Base-by-base conservation (phyloP, 2,888 invertebrate species). In the Trissolcus japonicus region DNA sequence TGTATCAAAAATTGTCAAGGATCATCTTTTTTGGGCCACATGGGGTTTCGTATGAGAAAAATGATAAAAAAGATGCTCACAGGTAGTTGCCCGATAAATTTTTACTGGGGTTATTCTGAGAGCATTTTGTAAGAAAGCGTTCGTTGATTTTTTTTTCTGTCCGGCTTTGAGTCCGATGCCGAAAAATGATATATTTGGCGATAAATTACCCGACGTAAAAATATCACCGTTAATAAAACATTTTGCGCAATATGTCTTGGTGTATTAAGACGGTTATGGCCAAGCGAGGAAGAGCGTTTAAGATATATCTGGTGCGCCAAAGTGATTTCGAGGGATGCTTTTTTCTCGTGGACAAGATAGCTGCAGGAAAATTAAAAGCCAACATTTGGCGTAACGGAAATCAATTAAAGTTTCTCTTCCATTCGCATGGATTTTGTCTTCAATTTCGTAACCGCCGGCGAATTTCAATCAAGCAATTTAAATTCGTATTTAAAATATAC, bases 351-450 rank as follows among this genome's bases (percentile, higher is more conserved):
- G 46, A 63, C 51, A 55, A n/a, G 74, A 66, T 71, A 66, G 62
- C 74, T 59, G 51, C 17, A 46, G 51, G 61, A 61, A 78, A 78
- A 78, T 78, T 69, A 74, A 78, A 78, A 78, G 71, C 74, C 74
- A 78, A 78, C 78, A 78, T 78, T 78, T 62, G 69, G 78, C 57
- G 73, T 62, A 74, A 74, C 69, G 73, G 74, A 74, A 78, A 78
- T 74, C 74, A 78, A 78, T 78, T 78, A 74, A 74, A 78, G 74
- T 78, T 78, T 73, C 53, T 61, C 61, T 61, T 69, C 61, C n/a
- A 69, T 69, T 61, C 66, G 71, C 78, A 74, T 78, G 66, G 74
- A 74, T 78, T 69, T 78, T 54, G 60, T 35, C 78, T 74, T 74
- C 74, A 60, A 78, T 78, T 78, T 61, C 66, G 65, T 62, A 53